Percentiles rank a stretch among this genome's conserved stretches.
Evolutionary conservation across 2,113 vertebrate genomes (phyloP).

Genomic region (Aleadryas rufinucha): DNA sequence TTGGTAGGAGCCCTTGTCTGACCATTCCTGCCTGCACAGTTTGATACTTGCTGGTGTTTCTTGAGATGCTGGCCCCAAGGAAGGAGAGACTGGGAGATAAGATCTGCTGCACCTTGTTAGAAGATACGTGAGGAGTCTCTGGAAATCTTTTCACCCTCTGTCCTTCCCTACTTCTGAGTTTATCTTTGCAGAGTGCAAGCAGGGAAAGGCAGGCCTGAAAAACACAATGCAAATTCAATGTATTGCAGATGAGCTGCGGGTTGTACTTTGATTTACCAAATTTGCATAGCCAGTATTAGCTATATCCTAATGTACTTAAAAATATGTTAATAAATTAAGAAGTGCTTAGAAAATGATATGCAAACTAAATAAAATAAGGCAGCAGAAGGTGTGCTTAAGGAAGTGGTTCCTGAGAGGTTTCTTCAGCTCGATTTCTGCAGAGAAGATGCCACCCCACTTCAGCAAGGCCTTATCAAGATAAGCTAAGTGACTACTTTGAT

Average conservation of each 20-base stretch:
- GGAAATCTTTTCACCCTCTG: not conserved
- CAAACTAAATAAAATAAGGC: not conserved
- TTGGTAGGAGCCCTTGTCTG: not conserved
- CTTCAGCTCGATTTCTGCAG: not conserved
- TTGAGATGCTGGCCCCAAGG: not conserved
- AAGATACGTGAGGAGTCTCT: not conserved
- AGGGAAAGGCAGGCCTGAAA: not conserved
- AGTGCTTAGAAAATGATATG: conserved; percentile 7
- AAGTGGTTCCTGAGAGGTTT: not conserved
- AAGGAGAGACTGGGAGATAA: not conserved
- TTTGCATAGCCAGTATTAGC: conserved; percentile 20
- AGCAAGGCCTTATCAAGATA: not conserved
- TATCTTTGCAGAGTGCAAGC: not conserved
- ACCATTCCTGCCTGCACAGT: not conserved
- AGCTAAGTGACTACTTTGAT: conserved; percentile 30
- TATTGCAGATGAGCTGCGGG: not conserved
- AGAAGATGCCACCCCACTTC: not conserved
- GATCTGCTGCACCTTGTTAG: not conserved
- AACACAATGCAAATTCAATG: not conserved
- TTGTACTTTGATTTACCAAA: not conserved
- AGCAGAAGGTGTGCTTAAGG: not conserved
- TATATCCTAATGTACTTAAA: not conserved
- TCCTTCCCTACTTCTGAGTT: not conserved
- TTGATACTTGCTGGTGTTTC: not conserved
- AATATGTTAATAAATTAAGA: conserved; percentile 38